Percentiles rank a stretch among this genome's conserved stretches.
Conservation (phyloP, 2,888 invertebrate species). For the Hydraecia micacea region DNA sequence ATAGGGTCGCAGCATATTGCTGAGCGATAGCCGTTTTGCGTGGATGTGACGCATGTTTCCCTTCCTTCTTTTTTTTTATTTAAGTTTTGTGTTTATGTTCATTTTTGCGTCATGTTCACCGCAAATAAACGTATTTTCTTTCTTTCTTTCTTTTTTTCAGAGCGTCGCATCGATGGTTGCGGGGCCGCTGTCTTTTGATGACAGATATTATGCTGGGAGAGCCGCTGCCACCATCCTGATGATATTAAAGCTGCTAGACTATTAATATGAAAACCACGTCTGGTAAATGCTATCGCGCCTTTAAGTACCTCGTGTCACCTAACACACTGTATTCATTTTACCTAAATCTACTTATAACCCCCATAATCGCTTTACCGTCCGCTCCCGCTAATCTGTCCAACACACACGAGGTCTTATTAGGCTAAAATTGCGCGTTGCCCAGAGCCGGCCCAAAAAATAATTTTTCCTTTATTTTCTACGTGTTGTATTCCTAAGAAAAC, state of each 20-base stretch:
- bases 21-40: too few relatives aligned
- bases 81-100: too few relatives aligned
- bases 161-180: not conserved
- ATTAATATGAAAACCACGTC: not conserved
- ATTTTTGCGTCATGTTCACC: too few relatives aligned
- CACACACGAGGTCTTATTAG: conserved; percentile 1
- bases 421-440: conserved; percentile 36
- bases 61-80: too few relatives aligned
- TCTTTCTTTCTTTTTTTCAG: too few relatives aligned
- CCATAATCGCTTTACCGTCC: not conserved
- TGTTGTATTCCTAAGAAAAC: conserved; percentile 32
- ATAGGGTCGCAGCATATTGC: too few relatives aligned
- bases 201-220: too few relatives aligned
- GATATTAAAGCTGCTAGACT: not conserved
- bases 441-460: conserved; percentile 29
- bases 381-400: conserved; percentile 22
- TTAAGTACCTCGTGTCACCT: not conserved
- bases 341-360: not conserved
- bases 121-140: too few relatives aligned
- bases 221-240: not conserved
- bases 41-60: too few relatives aligned
- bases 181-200: too few relatives aligned
- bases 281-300: not conserved
- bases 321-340: not conserved
- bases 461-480: conserved; percentile 33